phyloP scores from a whole-genome alignment of 2,113 vertebrate genomes.

The Chaenocephalus aceratus region DNA sequence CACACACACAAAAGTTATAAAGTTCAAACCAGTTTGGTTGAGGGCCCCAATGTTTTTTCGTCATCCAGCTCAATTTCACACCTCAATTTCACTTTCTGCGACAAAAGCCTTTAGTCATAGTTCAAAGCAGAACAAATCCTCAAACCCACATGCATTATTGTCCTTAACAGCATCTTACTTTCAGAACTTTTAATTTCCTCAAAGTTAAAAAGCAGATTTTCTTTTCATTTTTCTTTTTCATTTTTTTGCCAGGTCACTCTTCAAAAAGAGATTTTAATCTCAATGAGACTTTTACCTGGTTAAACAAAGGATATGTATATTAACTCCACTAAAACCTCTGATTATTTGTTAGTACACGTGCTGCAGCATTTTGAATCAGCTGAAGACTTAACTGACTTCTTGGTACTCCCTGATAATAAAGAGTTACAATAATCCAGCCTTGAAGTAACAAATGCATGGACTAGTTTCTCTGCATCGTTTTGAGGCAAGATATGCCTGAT shows the following conservation, averaged over 20 bases:
- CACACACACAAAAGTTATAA: neutral
- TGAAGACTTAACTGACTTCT: no score
- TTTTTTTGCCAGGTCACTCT: no score
- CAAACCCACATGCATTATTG: slow-evolving; percentile 12
- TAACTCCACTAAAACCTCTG: neutral
- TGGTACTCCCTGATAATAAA: no score
- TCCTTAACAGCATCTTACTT: neutral
- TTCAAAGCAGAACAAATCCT: slow-evolving; percentile 6
- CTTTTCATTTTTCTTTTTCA: neutral
- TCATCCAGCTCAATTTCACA: slow-evolving; percentile 9
- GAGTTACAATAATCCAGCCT: no score
- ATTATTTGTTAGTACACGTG: neutral
- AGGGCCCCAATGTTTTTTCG: neutral
- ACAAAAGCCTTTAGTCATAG: neutral
- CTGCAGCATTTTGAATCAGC: no score
- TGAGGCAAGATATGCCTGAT: no score
- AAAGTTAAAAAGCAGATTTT: neutral
- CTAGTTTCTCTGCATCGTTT: no score
- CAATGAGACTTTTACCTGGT: no score
- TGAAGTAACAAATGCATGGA: no score
- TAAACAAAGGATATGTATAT: neutral
- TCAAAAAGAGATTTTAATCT: no score
- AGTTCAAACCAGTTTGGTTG: slow-evolving; percentile 11
- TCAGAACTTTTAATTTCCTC: neutral
- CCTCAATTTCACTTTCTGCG: slow-evolving; percentile 18